Base-by-base conservation (phyloP, 2,888 invertebrate genomes). In the Lydus trimaculatus region DNA sequence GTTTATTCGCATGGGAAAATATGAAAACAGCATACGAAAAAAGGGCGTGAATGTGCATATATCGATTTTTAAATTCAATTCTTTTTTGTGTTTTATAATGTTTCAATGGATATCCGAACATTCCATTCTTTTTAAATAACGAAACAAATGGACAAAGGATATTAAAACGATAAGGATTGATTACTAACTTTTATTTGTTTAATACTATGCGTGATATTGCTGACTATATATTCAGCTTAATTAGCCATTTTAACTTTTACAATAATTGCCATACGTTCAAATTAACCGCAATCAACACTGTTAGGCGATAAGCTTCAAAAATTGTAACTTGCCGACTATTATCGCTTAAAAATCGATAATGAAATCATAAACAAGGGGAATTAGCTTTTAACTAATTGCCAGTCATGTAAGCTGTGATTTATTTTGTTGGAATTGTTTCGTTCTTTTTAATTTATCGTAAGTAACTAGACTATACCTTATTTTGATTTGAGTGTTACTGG, bases 1-100 rank as follows among this genome's bases (percentile, higher is more conserved):
- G 61, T 56, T 70, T 61, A 70, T 64, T 67, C 70, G 64, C 70
- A 58, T 58, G 70, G 66, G 66, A 70, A 64, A 66, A 66, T 60
- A 61, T 61, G 63, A 64, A 66, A 67, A 69, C 48, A 17, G 69
- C 33, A 59, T 36, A 52, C 8, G 20, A 25, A 65, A 70, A 66
- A 60, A n/a, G 20, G 43, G 39, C 58, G 28, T 66, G 66, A 65
- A 65, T 59, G 59, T 59, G 58, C 36, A 59, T 60, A 52, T 66
- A 69, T 69, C 31, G 66, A 70, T 67, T 64, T 70, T 64, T 31
- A 66, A 60, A 63, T 25, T 63, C 63, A 31, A 63, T 61, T 61
- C 61, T 39, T 61, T 39, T 61, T 36, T 36, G 20, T 39, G 33
- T 61, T 61, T 33, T 61, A 20, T 61, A 36, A 36, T 36, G 36